A percentile compares a stretch with the other conserved stretches of the same genome.
These are phyloP conservation scores for Phataginus tetradactyla DNA, from an alignment of 2,797 vertebrate species.

Conservation along the genomic window DNA sequence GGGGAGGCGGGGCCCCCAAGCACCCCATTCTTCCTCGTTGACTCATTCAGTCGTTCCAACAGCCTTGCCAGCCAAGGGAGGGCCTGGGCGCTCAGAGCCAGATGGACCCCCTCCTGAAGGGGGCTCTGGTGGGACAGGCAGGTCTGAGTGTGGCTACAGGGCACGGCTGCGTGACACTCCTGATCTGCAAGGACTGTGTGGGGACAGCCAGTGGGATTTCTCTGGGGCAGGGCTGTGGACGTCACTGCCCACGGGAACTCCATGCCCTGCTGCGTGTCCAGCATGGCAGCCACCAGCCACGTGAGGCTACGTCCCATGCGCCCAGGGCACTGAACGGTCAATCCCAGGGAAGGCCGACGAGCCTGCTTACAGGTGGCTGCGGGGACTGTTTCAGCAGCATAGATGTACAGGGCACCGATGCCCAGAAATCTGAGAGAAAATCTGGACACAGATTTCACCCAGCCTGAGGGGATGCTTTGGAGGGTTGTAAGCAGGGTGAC, in stretches of 20 bases:
- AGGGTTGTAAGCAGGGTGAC: not conserved
- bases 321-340: not conserved
- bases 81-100: not conserved
- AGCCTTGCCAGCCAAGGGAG: not conserved
- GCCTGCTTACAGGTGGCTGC: not conserved
- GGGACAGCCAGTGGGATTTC: fast-evolving
- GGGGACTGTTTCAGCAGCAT: fast-evolving
- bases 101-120: not conserved
- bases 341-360: fast-evolving
- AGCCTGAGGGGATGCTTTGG: not conserved
- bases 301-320: not conserved
- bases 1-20: fast-evolving
- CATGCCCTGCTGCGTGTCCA: fast-evolving
- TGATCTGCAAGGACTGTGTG: not conserved
- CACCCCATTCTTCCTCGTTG: too few relatives aligned
- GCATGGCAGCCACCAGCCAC: not conserved
- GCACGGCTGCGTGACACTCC: fast-evolving
- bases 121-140: not conserved
- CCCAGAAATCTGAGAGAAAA: not conserved
- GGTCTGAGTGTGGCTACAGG: not conserved
- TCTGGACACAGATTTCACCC: fast-evolving
- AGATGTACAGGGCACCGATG: fast-evolving
- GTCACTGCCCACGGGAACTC: not conserved
- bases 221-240: fast-evolving
- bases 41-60: not conserved